Percentiles rank a stretch among this genome's conserved stretches.
phyloP scores from a whole-genome alignment of 1,140 invertebrate species.

The Pentalonia nigronervosa region DNA sequence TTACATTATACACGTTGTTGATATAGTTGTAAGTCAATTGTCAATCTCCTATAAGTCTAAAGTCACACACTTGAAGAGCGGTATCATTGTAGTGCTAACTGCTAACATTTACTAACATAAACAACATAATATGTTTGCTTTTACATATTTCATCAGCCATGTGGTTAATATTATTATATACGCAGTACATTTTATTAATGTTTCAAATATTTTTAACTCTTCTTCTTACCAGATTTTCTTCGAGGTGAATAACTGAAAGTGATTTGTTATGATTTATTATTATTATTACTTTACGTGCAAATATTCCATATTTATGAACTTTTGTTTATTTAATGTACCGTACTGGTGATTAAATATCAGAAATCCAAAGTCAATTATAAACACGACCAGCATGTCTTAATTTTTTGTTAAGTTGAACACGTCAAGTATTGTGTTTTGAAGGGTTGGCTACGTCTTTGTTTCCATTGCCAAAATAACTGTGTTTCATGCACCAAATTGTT shows the following conservation, averaged over 20 bases:
- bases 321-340: background rate
- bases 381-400: background rate
- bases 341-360: background rate
- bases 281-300: background rate
- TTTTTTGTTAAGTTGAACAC: no score
- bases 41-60: background rate
- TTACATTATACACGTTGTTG: background rate
- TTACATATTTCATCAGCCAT: background rate
- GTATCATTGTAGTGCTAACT: background rate
- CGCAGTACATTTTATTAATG: background rate
- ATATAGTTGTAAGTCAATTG: background rate
- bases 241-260: background rate
- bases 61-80: background rate
- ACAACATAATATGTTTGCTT: background rate
- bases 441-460: background rate
- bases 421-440: background rate
- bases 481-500: background rate
- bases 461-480: background rate
- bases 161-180: background rate
- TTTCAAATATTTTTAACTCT: background rate
- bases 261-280: background rate
- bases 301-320: background rate
- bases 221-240: background rate
- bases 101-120: background rate
- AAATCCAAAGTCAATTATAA: background rate